Base-by-base conservation (phyloP, 2,113 vertebrate genomes). In the Colaptes auratus region DNA sequence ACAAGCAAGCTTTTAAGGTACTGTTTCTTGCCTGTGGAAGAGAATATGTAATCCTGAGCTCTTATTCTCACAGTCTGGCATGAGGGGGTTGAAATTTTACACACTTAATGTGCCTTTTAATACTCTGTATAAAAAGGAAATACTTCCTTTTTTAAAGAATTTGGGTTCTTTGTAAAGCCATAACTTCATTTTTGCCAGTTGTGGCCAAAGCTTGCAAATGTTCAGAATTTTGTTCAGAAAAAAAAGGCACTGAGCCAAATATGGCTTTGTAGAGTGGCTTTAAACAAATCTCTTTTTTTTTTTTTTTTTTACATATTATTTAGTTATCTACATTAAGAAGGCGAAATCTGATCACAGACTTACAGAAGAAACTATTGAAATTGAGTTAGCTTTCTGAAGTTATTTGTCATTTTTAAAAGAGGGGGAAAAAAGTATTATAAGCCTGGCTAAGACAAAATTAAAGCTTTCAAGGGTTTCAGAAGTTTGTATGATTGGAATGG, bases 141-240 rank as follows among this genome's bases (percentile, higher is more conserved):
- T 28, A 0, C 3, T 63, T 55, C 7, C 2, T 3, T n/a, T 58
- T 59, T 48, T 12, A 4, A 4, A 65, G 5, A 53, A 2, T 39
- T 78, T 30, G 5, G 6, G 50, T 67, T 70, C 10, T 52, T 48
- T 64, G 3, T 25, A 55, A 59, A 84, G 5, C 1, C 6, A 24
- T 48, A 50, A 35, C 39, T 80, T 83, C 17, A 59, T 3, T 83
- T 73, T 53, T 66, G 10, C 7, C n/a, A 48, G 15, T 16, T 46
- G 14, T 79, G 84, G 48, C 9, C 36, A 72, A 75, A 76, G 4
- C 6, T 39, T 13, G 10, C 75, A 12, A 50, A 15, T 2, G 1
- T 36, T 35, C 69, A 5, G 7, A 58, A 48, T 60, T 90, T 75
- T 69, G 5, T 44, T 33, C 7, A 30, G 30, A 13, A 27, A 55